Evolutionary conservation across 2,113 vertebrate genomes (phyloP).

Genomic region (Boleophthalmus pectinirostris): DNA sequence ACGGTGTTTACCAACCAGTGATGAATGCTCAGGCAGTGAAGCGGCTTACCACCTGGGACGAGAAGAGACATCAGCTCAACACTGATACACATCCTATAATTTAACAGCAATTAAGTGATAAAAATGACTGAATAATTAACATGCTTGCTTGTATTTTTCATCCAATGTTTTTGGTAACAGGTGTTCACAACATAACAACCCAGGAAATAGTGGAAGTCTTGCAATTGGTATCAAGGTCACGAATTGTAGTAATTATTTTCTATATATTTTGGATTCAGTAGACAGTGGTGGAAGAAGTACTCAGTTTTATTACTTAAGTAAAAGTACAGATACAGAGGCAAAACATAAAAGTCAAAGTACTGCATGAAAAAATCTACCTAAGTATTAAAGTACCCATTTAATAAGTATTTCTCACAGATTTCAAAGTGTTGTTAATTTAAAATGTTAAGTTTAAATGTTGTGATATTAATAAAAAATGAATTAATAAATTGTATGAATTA

Average conservation of each 20-base stretch:
- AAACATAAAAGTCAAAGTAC: too few species aligned
- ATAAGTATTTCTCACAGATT: too few species aligned
- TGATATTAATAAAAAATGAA: too few species aligned
- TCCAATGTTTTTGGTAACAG: not conserved
- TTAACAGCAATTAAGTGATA: conserved; percentile 4
- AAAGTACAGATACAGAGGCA: too few species aligned
- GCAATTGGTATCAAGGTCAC: not conserved
- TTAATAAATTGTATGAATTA: too few species aligned
- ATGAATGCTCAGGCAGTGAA: conserved; percentile 66
- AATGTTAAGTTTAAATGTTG: too few species aligned
- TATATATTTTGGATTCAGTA: not conserved
- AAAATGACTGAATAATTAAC: conserved; percentile 13
- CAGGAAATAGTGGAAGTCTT: not conserved
- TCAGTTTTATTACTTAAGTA: too few species aligned
- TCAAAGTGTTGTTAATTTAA: too few species aligned
- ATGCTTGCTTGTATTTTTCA: not conserved
- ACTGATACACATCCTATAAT: not conserved
- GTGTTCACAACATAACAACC: not conserved
- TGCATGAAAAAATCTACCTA: too few species aligned
- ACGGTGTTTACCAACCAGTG: conserved; percentile 80
- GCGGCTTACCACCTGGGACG: conserved; percentile 69
- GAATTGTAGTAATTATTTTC: not conserved
- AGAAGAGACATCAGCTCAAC: not conserved
- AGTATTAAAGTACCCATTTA: too few species aligned
- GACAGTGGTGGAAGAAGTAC: too few species aligned